Evolutionary conservation across 2,888 invertebrate species (phyloP).

Genomic region (Neuroscelio doddi): DNA sequence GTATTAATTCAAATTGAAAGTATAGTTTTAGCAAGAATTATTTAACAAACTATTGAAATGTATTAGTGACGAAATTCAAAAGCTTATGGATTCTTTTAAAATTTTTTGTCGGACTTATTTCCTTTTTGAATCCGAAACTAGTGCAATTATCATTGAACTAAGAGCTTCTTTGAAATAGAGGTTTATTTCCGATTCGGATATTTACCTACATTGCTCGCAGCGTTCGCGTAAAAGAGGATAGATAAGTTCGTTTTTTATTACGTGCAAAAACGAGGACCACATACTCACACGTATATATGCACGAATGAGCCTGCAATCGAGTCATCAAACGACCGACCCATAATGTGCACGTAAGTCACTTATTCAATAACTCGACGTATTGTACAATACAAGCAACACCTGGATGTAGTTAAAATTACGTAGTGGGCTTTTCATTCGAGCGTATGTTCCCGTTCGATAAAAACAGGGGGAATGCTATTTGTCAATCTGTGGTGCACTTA

Average conservation of each 20-base stretch:
- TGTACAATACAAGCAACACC: conserved; percentile 41
- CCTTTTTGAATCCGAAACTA: conserved; percentile 7
- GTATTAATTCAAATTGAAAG: too few species aligned
- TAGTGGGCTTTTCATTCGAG: conserved; percentile 36
- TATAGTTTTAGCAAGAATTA: too few species aligned
- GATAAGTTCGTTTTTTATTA: conserved; percentile 18
- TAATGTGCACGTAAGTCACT: conserved; percentile 36
- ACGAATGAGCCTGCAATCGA: conserved; percentile 10
- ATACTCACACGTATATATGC: conserved; percentile 13
- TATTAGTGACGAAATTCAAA: too few species aligned
- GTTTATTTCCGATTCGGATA: conserved; percentile 17
- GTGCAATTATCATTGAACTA: conserved; percentile 17
- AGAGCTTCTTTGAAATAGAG: conserved; percentile 11
- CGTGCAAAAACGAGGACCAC: neutral
- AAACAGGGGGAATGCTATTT: conserved; percentile 9
- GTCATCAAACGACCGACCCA: conserved; percentile 33
- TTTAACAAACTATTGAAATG: too few species aligned
- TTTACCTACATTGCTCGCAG: conserved; percentile 21
- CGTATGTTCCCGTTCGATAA: conserved; percentile 18
- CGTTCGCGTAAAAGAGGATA: conserved; percentile 1
- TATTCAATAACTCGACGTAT: conserved; percentile 39
- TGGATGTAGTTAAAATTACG: conserved; percentile 40
- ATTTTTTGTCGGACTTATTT: conserved; percentile 1
- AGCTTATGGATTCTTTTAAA: neutral
- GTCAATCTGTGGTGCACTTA: neutral